Evolutionary conservation across 2,888 invertebrate genomes (phyloP).

Genomic region (Hermaeophaga mercurialis): DNA sequence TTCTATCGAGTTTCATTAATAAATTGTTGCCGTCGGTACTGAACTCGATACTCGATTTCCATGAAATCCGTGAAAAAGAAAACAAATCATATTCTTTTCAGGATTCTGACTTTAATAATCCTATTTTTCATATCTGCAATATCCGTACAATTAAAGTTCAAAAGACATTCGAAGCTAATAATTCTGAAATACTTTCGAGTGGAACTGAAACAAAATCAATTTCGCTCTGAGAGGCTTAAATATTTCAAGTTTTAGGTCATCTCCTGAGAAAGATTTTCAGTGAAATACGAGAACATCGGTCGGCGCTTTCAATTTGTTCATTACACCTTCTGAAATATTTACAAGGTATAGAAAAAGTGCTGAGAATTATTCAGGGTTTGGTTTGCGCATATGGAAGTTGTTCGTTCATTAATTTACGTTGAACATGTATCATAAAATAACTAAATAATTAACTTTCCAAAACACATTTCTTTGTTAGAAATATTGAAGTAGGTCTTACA

Average conservation of each 20-base stretch:
- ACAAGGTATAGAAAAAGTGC: neutral
- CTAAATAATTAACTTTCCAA: too few species aligned
- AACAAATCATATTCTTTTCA: constrained; percentile 13
- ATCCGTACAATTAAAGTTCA: constrained; percentile 20
- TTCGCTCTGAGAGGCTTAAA: constrained; percentile 8
- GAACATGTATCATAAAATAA: too few species aligned
- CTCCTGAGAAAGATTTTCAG: constrained; percentile 6
- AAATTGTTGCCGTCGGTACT: too few species aligned
- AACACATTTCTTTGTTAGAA: too few species aligned
- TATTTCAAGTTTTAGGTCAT: constrained; percentile 14
- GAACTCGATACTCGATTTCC: neutral
- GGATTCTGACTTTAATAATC: constrained; percentile 10
- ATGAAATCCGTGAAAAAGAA: neutral
- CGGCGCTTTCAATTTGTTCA: constrained; percentile 1
- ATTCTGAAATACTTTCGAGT: constrained; percentile 10
- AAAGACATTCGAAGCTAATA: constrained; percentile 15
- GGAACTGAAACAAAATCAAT: constrained; percentile 25
- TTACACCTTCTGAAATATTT: neutral
- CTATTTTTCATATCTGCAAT: constrained; percentile 20
- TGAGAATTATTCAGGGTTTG: too few species aligned
- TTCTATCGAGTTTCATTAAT: too few species aligned
- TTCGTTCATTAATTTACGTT: too few species aligned
- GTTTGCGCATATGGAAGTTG: too few species aligned
- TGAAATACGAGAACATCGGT: constrained; percentile 14
- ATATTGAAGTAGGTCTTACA: too few species aligned